Conservation (phyloP, 2,113 vertebrate species). For the Emydura subglobosa region DNA sequence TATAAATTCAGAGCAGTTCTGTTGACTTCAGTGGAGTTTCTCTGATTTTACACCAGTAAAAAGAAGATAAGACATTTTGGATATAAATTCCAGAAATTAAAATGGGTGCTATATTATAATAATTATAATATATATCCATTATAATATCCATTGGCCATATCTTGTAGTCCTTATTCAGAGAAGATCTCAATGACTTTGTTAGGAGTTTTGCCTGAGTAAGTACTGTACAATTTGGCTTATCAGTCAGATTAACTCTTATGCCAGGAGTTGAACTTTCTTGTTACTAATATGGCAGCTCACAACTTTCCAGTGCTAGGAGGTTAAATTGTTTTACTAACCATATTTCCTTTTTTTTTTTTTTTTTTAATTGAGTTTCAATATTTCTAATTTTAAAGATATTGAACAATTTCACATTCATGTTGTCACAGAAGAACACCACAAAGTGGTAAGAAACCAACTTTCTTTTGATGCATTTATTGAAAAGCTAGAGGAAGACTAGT, state of each 20-base stretch:
- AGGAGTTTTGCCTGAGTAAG: neutral
- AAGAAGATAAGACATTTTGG: neutral
- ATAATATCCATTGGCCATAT: neutral
- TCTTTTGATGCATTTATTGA: neutral
- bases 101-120: neutral
- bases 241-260: neutral
- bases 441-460: constrained; percentile 83
- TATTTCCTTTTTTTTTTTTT: neutral
- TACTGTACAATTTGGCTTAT: neutral
- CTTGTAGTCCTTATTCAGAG: neutral
- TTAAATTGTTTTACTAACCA: neutral
- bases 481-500: neutral
- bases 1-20: constrained; percentile 9
- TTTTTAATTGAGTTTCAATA: neutral
- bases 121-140: too few species aligned
- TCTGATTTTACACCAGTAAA: fast-evolving
- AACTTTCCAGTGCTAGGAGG: neutral
- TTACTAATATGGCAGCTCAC: neutral
- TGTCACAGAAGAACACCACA: constrained; percentile 85
- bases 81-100: neutral
- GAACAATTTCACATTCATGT: constrained; percentile 88
- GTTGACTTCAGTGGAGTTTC: neutral
- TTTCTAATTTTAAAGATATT: constrained; percentile 83
- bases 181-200: neutral
- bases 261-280: neutral